A percentile compares a stretch with the other conserved stretches of the same genome.
These are phyloP conservation scores for Aldrovandia affinis DNA, from an alignment of 2,797 vertebrate genomes.

Conservation along the genomic window DNA sequence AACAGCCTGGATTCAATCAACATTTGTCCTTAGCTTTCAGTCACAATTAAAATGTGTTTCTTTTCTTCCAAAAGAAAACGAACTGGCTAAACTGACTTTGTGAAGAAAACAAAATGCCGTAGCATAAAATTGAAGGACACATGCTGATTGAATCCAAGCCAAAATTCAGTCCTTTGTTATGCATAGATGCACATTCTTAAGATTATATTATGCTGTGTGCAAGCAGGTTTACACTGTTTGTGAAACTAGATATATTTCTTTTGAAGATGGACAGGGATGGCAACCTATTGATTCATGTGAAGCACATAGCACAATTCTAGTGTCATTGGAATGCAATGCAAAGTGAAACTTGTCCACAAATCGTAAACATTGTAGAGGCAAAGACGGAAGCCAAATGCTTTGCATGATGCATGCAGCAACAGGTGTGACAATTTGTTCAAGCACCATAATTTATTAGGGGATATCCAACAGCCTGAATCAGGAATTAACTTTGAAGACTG, in stretches of 20 bases:
- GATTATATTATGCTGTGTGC: no score
- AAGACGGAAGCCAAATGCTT: neutral
- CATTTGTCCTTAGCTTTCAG: no score
- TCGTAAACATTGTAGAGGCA: neutral
- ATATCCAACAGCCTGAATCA: neutral
- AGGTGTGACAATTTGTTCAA: neutral
- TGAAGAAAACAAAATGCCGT: neutral
- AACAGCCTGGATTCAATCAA: neutral
- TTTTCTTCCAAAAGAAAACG: neutral
- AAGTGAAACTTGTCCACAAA: constrained; percentile 14
- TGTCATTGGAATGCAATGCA: neutral
- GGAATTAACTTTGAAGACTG: neutral
- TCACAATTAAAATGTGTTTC: no score
- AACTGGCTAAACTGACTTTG: neutral
- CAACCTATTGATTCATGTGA: neutral
- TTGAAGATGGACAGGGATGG: neutral
- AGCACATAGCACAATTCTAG: neutral
- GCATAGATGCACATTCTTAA: no score
- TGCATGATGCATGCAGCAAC: no score
- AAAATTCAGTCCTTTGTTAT: neutral
- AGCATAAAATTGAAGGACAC: neutral
- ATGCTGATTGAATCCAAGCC: neutral
- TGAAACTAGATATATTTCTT: neutral
- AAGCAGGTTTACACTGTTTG: neutral
- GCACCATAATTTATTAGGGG: neutral